Conservation (phyloP, 2,888 invertebrate genomes). For the Mesochorus sp. region DNA sequence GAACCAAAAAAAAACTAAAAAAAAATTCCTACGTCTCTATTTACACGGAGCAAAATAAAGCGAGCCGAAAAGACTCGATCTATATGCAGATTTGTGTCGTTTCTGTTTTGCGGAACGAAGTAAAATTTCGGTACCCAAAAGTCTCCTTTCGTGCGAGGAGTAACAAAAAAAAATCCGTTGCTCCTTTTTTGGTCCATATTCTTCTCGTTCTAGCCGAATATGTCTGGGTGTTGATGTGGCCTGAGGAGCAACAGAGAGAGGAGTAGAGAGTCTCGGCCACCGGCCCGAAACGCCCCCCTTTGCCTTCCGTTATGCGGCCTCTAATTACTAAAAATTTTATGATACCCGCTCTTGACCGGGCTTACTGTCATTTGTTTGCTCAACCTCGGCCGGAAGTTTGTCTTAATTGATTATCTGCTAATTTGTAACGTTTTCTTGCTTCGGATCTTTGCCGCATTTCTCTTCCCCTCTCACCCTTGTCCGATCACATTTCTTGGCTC, state of each 20-base stretch:
- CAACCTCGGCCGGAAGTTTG: conserved; percentile 75
- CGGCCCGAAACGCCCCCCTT: conserved; percentile 65
- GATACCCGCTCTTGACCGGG: conserved; percentile 46
- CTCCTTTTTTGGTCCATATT: not conserved
- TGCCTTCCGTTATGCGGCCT: conserved; percentile 67
- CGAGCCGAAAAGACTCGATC: conserved; percentile 54
- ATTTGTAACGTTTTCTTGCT: conserved; percentile 74
- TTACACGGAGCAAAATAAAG: conserved; percentile 29
- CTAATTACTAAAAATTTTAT: conserved; percentile 78
- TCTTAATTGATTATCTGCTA: conserved; percentile 79
- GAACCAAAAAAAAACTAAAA: not conserved
- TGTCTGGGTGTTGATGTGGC: conserved; percentile 12
- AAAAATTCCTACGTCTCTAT: conserved; percentile 64
- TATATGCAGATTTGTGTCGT: conserved; percentile 70
- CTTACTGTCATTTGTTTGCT: conserved; percentile 75
- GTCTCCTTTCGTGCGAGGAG: conserved; percentile 9
- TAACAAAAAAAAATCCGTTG: not conserved
- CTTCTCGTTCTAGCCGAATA: conserved; percentile 26
- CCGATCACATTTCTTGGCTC: not conserved
- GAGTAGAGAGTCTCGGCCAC: not conserved
- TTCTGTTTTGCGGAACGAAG: conserved; percentile 23
- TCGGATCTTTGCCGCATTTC: conserved; percentile 44
- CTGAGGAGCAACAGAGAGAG: not conserved
- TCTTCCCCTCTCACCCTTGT: no score
- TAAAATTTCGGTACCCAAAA: conserved; percentile 64